phyloP scores from a whole-genome alignment of 2,797 vertebrate genomes.

The Hybognathus amarus region DNA sequence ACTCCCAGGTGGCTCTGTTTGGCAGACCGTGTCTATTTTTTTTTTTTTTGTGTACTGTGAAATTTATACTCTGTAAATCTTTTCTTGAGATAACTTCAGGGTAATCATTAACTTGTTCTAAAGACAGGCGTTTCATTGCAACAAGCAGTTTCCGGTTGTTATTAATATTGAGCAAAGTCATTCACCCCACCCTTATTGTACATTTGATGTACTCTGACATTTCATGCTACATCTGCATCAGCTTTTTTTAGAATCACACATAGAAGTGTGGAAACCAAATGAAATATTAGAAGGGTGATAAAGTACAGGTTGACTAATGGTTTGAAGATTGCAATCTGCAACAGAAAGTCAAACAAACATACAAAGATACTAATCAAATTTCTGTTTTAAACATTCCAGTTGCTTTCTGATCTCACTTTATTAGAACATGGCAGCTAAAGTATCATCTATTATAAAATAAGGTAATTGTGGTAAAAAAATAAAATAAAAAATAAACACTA shows the following conservation, averaged over 20 bases:
- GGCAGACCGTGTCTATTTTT: constrained; percentile 72
- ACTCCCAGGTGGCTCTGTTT: constrained; percentile 63
- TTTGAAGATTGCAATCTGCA: background rate
- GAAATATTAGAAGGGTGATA: background rate
- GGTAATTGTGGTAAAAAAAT: background rate
- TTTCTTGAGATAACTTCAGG: background rate
- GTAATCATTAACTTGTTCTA: no score
- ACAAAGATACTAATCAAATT: background rate
- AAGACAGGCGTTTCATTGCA: background rate
- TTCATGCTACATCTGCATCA: background rate
- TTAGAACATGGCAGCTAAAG: no score
- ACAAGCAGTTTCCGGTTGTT: background rate
- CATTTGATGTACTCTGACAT: background rate
- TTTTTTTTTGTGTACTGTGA: constrained; percentile 61
- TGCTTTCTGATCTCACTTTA: background rate
- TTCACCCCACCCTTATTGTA: background rate
- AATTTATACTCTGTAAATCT: background rate
- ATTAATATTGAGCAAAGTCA: background rate
- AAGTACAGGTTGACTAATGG: background rate
- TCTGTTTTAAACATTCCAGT: background rate
- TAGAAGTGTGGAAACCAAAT: background rate
- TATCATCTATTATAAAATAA: background rate
- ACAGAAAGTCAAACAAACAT: background rate
- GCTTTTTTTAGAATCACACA: background rate
- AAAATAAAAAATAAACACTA: background rate